Evolutionary conservation across 2,888 invertebrate genomes (phyloP), one percentile per base, ranked within the genome.

Genomic region (Salpingus planirostris): DNA sequence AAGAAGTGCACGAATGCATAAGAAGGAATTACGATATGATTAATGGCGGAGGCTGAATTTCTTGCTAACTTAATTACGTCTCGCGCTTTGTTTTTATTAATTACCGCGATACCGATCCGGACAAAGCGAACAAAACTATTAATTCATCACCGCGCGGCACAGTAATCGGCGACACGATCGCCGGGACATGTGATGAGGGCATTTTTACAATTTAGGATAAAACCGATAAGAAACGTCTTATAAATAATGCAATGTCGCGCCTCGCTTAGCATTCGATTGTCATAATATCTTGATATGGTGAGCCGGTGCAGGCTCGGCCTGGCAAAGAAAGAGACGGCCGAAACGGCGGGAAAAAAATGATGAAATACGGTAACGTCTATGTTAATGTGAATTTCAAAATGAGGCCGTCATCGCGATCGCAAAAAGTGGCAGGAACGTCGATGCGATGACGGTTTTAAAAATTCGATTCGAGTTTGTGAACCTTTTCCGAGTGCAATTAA

Each of bases 361-460:
- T 44, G 44, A 44, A 36, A 38, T 42, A 42, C 44, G 42, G 40
- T 44, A 44, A 44, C 39, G 44, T 44, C 42, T 44, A 42, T 42
- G 44, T 44, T 42, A 44, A 44, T 44, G 40, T 38, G 41, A 39
- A 40, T 44, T 44, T 42, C 33, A 42, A 42, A 42, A 38, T 31
- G 35, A 39, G 25, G 27, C 14, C n/a, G n/a, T n/a, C n/a, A n/a
- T n/a, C n/a, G n/a, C n/a, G n/a, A n/a, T n/a, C n/a, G n/a, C n/a
- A n/a, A n/a, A n/a, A n/a, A n/a, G n/a, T n/a, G n/a, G n/a, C n/a
- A n/a, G n/a, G n/a, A n/a, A n/a, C n/a, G n/a, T n/a, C n/a, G n/a
- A n/a, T n/a, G n/a, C n/a, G n/a, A n/a, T n/a, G n/a, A n/a, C n/a
- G n/a, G n/a, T n/a, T n/a, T n/a, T n/a, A n/a, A n/a, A n/a, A n/a